Percentiles rank a stretch among this genome's conserved stretches.
Conservation (phyloP, 1,140 invertebrate species). For the Drosophila biarmipes region DNA sequence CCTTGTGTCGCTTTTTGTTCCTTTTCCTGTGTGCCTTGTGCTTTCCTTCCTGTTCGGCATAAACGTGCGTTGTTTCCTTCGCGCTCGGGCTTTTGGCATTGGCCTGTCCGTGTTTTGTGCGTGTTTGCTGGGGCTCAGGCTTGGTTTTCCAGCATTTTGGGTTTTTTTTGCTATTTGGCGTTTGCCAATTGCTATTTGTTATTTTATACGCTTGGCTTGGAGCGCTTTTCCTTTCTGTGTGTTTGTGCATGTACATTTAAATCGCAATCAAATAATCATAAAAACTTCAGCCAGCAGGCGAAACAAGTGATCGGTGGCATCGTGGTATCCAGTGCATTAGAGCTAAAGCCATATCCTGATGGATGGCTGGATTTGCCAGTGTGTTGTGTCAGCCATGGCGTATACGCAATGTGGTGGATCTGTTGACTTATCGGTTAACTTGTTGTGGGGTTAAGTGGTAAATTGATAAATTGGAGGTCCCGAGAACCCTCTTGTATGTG, state of each 20-base stretch:
- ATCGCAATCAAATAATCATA: constrained; percentile 60
- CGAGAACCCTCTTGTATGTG: background rate
- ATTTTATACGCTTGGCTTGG: constrained; percentile 28
- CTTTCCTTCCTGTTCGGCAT: constrained; percentile 75
- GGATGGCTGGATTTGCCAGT: constrained; percentile 40
- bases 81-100: constrained; percentile 49
- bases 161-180: constrained; percentile 6
- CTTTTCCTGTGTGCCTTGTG: constrained; percentile 72
- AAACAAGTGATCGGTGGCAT: constrained; percentile 40
- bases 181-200: constrained; percentile 13
- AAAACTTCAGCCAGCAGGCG: constrained; percentile 37
- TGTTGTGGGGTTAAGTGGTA: constrained; percentile 8
- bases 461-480: background rate
- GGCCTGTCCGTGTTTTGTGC: constrained; percentile 52
- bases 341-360: constrained; percentile 44
- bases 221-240: constrained; percentile 1
- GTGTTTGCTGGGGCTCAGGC: constrained; percentile 44
- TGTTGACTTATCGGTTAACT: constrained; percentile 21
- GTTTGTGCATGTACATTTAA: constrained; percentile 33
- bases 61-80: constrained; percentile 74
- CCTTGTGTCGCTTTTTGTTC: constrained; percentile 53
- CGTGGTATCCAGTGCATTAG: constrained; percentile 37
- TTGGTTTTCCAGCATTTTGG: constrained; percentile 4
- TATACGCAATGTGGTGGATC: constrained; percentile 52
- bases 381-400: constrained; percentile 33